Conservation (phyloP, 1,140 invertebrate species). For the Papilio polyxenes region DNA sequence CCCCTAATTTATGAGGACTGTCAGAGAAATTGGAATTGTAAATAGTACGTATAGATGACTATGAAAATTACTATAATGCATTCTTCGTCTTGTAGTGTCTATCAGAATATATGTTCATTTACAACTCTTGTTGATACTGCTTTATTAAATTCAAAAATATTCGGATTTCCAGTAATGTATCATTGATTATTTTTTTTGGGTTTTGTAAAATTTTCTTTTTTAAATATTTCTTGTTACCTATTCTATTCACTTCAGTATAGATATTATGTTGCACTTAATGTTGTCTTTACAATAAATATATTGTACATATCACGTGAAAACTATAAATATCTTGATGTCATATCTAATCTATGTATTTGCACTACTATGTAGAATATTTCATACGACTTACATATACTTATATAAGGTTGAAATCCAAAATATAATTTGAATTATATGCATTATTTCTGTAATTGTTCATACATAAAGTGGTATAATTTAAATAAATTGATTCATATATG, state of each 20-base stretch:
- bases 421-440: background rate
- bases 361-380: conserved; percentile 32
- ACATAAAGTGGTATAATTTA: background rate
- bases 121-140: background rate
- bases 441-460: background rate
- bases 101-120: background rate
- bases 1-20: conserved; percentile 49
- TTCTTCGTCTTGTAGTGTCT: conserved; percentile 23
- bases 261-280: conserved; percentile 18
- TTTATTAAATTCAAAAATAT: background rate
- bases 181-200: background rate
- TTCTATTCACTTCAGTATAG: background rate
- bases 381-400: background rate
- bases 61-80: background rate
- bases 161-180: background rate
- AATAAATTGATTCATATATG: background rate
- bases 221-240: background rate
- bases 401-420: background rate
- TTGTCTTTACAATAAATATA: background rate
- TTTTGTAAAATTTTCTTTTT: background rate
- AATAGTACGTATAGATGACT: conserved; percentile 18
- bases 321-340: conserved; percentile 38
- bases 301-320: conserved; percentile 36
- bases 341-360: conserved; percentile 35
- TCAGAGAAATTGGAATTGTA: conserved; percentile 48